Evolutionary conservation across 2,797 vertebrate species (phyloP), one percentile per base, ranked within the genome.

Genomic region (Sebastes oblongus): DNA sequence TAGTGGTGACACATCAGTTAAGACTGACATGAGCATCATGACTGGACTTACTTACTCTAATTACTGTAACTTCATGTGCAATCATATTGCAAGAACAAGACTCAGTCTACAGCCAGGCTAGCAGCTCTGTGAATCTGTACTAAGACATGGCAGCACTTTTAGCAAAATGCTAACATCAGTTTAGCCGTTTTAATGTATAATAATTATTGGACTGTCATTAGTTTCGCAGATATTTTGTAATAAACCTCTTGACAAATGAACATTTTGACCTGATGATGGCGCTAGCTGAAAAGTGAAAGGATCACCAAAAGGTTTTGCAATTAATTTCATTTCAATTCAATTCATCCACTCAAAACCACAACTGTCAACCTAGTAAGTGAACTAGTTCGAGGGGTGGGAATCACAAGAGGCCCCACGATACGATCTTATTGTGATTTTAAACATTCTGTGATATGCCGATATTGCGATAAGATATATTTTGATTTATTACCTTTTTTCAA

Each of bases 1-100:
- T 65, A 27, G 78, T 4, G 1, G 6, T 85, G 79, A 90, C 83
- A 82, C 77, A 39, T 88, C 74, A 36, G 72, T 68, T 25, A 13
- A 66, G 39, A 66, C 30, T 6, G 61, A 69, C 62, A 75, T 24
- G 18, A 69, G 52, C 39, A 56, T 58, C 29, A 72, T 39, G 79
- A 87, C 75, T 71, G 32, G 4, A 54, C 7, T 11, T 74, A 67
- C 78, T 89, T 84, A 25, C 80, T 86, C 32, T 42, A 34, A 69
- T 66, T 66, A 64, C 59, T 46, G 54, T 54, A 10, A 11, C 2
- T 22, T 8, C 22, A 54, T 5, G 22, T 58, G 71, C 74, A 66
- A 4, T 58, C 36, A 8, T 54, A 56, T 24, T 67, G 61, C 11
- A 74, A 24, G 27, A 61, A 39, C 29, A n/a, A 27, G 24, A 67